phyloP scores from a whole-genome alignment of 2,113 vertebrate genomes.

The Struthio camelus region DNA sequence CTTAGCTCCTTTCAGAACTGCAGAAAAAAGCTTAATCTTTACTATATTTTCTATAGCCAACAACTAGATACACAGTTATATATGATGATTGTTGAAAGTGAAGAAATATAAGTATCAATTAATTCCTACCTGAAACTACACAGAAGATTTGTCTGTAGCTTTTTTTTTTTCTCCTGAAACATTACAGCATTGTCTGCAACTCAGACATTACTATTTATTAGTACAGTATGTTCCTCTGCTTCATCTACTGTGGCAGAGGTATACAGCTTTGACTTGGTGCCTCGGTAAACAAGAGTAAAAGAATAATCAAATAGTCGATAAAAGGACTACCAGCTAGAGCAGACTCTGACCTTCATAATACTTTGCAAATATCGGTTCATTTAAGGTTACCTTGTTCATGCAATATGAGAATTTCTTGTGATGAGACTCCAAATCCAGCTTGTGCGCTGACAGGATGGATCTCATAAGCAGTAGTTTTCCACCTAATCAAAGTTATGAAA shows the following conservation, averaged over 20 bases:
- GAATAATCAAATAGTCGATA: conserved; percentile 52
- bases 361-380: conserved; percentile 34
- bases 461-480: not conserved
- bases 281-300: conserved; percentile 60
- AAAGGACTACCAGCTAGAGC: not conserved
- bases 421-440: not conserved
- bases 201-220: not conserved
- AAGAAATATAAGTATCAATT: not conserved
- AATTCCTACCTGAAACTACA: not conserved
- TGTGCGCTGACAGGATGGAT: not conserved
- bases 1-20: not conserved
- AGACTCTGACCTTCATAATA: conserved; percentile 55
- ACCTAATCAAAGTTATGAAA: not conserved
- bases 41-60: not conserved
- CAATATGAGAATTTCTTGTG: not conserved
- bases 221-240: conserved; percentile 36
- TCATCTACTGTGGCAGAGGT: conserved; percentile 5
- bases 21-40: not conserved
- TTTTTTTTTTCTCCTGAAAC: not conserved
- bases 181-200: not conserved
- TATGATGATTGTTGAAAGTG: not conserved
- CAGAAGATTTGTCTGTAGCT: not conserved
- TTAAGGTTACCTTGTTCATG: conserved; percentile 2
- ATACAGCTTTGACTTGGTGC: not conserved
- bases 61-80: not conserved